phyloP scores from a whole-genome alignment of 23 tunicate species.

The Halocynthia roretzi region DNA sequence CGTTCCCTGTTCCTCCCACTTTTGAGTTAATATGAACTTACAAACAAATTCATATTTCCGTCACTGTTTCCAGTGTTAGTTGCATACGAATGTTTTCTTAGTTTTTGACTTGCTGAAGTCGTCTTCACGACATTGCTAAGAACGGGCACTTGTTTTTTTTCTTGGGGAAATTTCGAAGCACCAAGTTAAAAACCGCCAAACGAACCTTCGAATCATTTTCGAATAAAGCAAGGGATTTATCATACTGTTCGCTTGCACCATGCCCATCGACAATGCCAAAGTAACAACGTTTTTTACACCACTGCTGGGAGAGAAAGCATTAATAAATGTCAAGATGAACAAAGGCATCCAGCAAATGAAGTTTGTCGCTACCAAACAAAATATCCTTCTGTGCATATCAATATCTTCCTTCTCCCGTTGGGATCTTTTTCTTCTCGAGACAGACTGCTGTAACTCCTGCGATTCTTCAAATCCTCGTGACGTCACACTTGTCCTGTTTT shows the following conservation, averaged over 20 bases:
- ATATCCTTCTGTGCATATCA: background rate
- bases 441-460: background rate
- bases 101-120: too few relatives aligned
- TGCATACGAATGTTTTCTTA: too few relatives aligned
- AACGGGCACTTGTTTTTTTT: too few relatives aligned
- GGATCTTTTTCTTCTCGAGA: background rate
- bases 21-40: too few relatives aligned
- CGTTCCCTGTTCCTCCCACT: too few relatives aligned
- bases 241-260: background rate
- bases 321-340: background rate
- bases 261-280: background rate
- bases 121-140: too few relatives aligned
- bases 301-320: background rate
- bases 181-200: too few relatives aligned
- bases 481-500: background rate
- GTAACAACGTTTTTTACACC: background rate
- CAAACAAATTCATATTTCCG: too few relatives aligned
- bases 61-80: too few relatives aligned
- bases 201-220: background rate
- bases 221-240: conserved; percentile 6
- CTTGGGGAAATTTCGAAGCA: too few relatives aligned
- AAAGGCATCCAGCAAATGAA: background rate
- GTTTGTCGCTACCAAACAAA: background rate
- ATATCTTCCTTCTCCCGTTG: background rate
- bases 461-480: background rate